Base-by-base conservation (phyloP, 2,113 vertebrate species). In the Ochotona curzoniae region DNA sequence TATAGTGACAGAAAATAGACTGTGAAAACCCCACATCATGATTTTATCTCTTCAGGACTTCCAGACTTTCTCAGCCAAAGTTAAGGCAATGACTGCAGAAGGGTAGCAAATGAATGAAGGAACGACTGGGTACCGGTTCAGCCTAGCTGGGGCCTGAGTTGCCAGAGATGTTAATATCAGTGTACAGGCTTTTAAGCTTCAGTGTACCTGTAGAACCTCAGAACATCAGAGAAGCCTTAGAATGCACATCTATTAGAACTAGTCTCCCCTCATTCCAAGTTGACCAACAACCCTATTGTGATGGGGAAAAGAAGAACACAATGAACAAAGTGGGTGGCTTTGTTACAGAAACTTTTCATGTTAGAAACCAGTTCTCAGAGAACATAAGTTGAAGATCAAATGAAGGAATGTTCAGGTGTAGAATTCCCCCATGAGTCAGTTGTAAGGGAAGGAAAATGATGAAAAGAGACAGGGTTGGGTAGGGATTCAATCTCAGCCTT, bases 91-190 rank as follows among this genome's bases (percentile, higher is more conserved):
- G 38, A 18, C 0, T 61, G 10, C 38, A 84, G 60, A 54, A 54
- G n/a, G 30, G 7, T 26, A 38, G 63, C 18, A 23, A 79, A 47
- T 8, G 2, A 32, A 0, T 26, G 23, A 30, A 25, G 38, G 86
- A 32, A 32, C 21, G 1, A 11, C 12, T 47, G 44, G 54, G 17
- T 49, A 25, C 51, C 14, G 6, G 5, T 10, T 13, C 76, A 25
- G 2, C 30, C 63, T 35, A 26, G 8, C 49, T 87, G 25, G 7
- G 9, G 3, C 47, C 84, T 18, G 25, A 1, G 21, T 1, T 14
- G 2, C 47, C 78, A 11, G 20, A 13, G 12, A 1, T 32, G 15
- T 13, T 38, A 13, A 0, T 1, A 14, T 26, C 15, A 13, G n/a
- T 23, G 10, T 15, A 30, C 14, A 38, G 17, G 26, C 12, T 28